phyloP scores from a whole-genome alignment of 1,140 invertebrate species.

The Cotesia typhae region DNA sequence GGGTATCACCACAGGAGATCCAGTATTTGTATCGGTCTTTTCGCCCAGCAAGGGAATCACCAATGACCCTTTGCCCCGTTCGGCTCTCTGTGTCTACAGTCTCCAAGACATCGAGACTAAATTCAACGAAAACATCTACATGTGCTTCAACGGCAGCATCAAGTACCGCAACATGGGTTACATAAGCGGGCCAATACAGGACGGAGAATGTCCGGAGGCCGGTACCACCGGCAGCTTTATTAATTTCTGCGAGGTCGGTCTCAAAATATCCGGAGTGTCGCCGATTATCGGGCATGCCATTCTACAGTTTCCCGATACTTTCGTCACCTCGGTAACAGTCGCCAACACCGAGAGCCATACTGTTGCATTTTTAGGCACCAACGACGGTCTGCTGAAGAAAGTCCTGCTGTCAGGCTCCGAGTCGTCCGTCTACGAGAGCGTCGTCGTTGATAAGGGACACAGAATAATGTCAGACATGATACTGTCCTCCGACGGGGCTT shows the following conservation, averaged over 20 bases:
- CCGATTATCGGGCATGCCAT: constrained; percentile 80
- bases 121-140: constrained; percentile 95
- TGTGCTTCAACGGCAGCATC: constrained; percentile 94
- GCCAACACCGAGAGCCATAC: constrained; percentile 88
- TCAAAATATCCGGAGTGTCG: constrained; percentile 89
- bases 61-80: constrained; percentile 78
- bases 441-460: constrained; percentile 76
- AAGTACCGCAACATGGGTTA: constrained; percentile 92
- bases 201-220: constrained; percentile 86
- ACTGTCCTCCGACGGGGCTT: constrained; percentile 79
- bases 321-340: constrained; percentile 82
- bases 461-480: constrained; percentile 83
- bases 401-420: constrained; percentile 74
- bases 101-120: constrained; percentile 88
- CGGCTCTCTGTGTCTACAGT: constrained; percentile 87
- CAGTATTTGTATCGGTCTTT: constrained; percentile 85
- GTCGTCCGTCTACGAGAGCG: constrained; percentile 81
- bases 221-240: constrained; percentile 89
- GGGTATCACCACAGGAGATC: constrained; percentile 79
- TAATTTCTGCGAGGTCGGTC: constrained; percentile 90
- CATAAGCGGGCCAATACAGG: constrained; percentile 88
- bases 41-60: constrained; percentile 84
- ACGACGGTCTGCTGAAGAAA: constrained; percentile 80
- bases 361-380: constrained; percentile 90
- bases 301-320: constrained; percentile 80